A percentile compares a stretch with the other conserved stretches of the same genome.
These are phyloP conservation scores for Pelobates fuscus DNA, from an alignment of 2,113 vertebrate species.

Conservation along the genomic window DNA sequence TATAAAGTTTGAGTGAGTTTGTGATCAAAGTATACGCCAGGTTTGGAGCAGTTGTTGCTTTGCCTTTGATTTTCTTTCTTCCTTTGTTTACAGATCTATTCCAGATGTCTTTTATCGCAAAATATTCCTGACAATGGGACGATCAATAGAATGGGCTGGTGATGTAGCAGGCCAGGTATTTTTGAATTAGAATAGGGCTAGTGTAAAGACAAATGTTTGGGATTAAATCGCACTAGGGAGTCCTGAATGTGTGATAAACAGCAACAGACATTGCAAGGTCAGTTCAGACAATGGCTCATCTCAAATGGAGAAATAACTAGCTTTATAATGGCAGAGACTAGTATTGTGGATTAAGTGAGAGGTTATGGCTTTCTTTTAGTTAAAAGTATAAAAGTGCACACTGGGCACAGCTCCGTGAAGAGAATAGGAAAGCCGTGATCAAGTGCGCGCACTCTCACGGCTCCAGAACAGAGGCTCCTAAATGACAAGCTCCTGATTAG, in stretches of 20 bases:
- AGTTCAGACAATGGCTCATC: background rate
- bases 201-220: constrained; percentile 25
- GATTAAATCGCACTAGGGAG: constrained; percentile 25
- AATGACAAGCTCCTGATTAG: too few relatives aligned
- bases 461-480: too few relatives aligned
- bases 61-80: constrained; percentile 34
- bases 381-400: too few relatives aligned
- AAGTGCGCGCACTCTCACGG: too few relatives aligned
- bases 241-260: background rate
- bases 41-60: constrained; percentile 8
- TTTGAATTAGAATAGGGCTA: background rate
- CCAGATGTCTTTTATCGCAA: constrained; percentile 40
- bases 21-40: constrained; percentile 34
- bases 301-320: background rate
- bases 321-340: too few relatives aligned
- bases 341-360: too few relatives aligned
- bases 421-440: too few relatives aligned
- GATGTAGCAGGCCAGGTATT: constrained; percentile 9
- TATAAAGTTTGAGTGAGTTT: constrained; percentile 45
- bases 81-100: constrained; percentile 43
- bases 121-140: constrained; percentile 15
- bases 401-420: too few relatives aligned
- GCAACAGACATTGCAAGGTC: background rate
- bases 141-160: constrained; percentile 14
- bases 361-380: too few relatives aligned